Evolutionary conservation across 2,888 invertebrate species (phyloP), one percentile per base, ranked within the genome.

Genomic region (Notodonta ziczac): DNA sequence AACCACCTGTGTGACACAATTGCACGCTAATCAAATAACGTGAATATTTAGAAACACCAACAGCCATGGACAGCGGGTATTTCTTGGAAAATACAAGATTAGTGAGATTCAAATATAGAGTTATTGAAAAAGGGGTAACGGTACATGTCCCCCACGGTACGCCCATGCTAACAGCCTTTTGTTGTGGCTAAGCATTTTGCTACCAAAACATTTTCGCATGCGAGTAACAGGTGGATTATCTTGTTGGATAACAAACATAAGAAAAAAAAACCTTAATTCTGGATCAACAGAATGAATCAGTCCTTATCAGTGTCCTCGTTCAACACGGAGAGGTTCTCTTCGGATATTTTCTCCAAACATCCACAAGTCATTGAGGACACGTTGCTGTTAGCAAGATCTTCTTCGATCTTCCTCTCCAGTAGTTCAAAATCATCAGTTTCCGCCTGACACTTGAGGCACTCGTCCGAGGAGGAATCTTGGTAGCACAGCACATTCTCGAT

Each of bases 391-490:
- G 86, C 85, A 0, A 90, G 61, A 35, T 90, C 91, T 56, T 86
- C 85, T 59, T 93, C 93, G 5, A 93, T 92, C 69, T 87, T 85
- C 57, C 82, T 73, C 72, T 93, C 93, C 0, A 93, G 68, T 4
- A 80, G 62, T 60, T 93, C 93, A 60, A 93, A 93, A 57, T 93
- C 93, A 57, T 92, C 92, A 60, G 70, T 78, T 0, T 91, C 90
- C 8, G 57, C 56, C 56, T 84, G 85, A 64, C 89, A 88, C 63
- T 84, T 87, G 58, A 90, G 66, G 66, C 91, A 90, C 63, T 93
- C 93, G 44, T 93, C 93, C 0, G 92, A 91, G 0, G 93, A 93
- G 0, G 93, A 93, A 61, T 93, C 93, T 61, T 92, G 91, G 74
- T 93, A 93, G 61, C 86, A 74, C 80, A 91, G 77, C 4, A 87